phyloP scores from a whole-genome alignment of 2,113 vertebrate genomes.

The Python bivittatus region DNA sequence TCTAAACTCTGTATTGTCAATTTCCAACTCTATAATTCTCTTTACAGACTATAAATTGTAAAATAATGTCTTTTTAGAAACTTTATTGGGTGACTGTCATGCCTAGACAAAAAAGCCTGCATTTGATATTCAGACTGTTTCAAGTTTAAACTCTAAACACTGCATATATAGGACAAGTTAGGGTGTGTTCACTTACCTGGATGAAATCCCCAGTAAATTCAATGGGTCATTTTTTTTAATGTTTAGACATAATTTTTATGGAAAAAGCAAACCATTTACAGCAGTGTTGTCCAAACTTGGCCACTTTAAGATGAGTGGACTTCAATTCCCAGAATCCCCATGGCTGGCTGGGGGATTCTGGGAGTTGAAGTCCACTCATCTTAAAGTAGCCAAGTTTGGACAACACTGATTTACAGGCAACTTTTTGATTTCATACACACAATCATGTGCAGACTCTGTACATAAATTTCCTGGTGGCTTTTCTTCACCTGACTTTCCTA shows the following conservation, averaged over 20 bases:
- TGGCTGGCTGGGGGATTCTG: too few species aligned
- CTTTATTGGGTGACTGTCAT: background rate
- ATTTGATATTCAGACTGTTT: fast-evolving
- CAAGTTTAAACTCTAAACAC: background rate
- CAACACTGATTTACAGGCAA: too few species aligned
- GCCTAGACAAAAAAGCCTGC: background rate
- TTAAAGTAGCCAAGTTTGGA: too few species aligned
- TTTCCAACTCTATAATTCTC: background rate
- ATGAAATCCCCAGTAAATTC: background rate
- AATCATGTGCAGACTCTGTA: too few species aligned
- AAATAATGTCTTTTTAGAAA: background rate
- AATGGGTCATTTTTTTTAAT: background rate
- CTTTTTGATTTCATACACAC: too few species aligned
- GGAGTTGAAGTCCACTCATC: too few species aligned
- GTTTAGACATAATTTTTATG: background rate
- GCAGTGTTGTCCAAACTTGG: too few species aligned
- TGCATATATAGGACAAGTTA: background rate
- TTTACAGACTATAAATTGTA: background rate
- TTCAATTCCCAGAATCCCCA: too few species aligned
- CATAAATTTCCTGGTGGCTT: too few species aligned
- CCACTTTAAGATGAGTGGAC: too few species aligned
- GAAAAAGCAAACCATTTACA: background rate
- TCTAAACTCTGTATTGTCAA: background rate
- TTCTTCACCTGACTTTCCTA: too few species aligned
- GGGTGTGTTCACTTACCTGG: background rate